phyloP scores from a whole-genome alignment of 1,140 invertebrate species.

The Limonius californicus region DNA sequence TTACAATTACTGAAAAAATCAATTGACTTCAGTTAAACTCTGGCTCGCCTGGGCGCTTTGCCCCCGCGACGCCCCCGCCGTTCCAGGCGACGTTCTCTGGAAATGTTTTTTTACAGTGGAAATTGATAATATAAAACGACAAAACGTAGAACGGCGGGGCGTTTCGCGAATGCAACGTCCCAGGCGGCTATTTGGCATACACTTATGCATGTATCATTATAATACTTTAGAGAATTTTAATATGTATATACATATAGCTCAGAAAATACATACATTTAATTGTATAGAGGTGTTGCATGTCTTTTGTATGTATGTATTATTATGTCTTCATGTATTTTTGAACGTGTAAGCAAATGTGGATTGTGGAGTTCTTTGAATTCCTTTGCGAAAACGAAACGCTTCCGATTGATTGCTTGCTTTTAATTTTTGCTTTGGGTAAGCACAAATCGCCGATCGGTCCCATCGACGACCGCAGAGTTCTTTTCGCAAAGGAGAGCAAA shows the following conservation, averaged over 20 bases:
- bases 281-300: conserved; percentile 37
- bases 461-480: not conserved
- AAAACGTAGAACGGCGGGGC: not conserved
- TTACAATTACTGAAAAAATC: conserved; percentile 45
- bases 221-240: conserved; percentile 43
- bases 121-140: too few relatives aligned
- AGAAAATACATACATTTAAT: conserved; percentile 48
- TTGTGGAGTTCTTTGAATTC: not conserved
- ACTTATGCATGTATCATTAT: conserved; percentile 37
- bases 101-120: too few relatives aligned
- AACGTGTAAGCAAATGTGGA: conserved; percentile 46
- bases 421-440: too few relatives aligned
- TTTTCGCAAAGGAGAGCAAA: not conserved
- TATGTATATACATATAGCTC: conserved; percentile 42
- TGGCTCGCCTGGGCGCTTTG: conserved; percentile 34
- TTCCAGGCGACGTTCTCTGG: too few relatives aligned
- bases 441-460: too few relatives aligned
- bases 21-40: conserved; percentile 41
- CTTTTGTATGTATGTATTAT: conserved; percentile 35
- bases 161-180: conserved; percentile 28
- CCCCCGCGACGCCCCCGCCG: conserved; percentile 30
- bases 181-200: conserved; percentile 43
- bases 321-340: conserved; percentile 46
- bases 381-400: not conserved
- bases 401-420: too few relatives aligned